Conservation (phyloP, 2,797 vertebrate genomes). For the Serranus cabrilla region DNA sequence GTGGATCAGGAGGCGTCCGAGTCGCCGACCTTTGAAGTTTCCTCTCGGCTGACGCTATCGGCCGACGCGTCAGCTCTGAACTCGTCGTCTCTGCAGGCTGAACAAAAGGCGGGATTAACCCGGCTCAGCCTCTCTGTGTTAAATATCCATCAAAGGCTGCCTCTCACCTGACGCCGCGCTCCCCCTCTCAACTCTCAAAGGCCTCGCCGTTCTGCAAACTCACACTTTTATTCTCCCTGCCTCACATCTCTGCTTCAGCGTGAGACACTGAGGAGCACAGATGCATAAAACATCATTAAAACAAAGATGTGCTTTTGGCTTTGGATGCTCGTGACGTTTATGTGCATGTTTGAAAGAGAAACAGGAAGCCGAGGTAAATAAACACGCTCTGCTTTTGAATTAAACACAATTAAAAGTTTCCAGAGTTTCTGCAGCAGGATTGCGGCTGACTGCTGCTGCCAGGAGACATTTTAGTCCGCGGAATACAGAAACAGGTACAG, state of each 20-base stretch:
- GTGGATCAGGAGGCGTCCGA: constrained; percentile 34
- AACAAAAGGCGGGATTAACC: constrained; percentile 70
- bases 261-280: neutral
- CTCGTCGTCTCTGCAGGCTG: constrained; percentile 17
- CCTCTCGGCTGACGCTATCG: constrained; percentile 43
- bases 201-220: constrained; percentile 11
- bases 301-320: neutral
- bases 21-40: constrained; percentile 64
- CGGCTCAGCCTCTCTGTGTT: constrained; percentile 40
- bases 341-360: neutral
- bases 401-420: constrained; percentile 33
- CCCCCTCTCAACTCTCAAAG: constrained; percentile 23
- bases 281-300: constrained; percentile 23
- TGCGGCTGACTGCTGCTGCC: constrained; percentile 13
- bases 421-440: constrained; percentile 22
- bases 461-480: neutral
- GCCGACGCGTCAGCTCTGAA: constrained; percentile 50
- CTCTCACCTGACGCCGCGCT: constrained; percentile 34
- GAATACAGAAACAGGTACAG: too few species aligned
- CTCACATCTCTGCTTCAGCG: neutral
- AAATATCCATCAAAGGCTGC: constrained; percentile 66
- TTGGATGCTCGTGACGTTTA: neutral
- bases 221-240: constrained; percentile 29
- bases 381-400: constrained; percentile 5
- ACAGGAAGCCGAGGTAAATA: neutral